Evolutionary conservation across 2,797 vertebrate species (phyloP), one percentile per base, ranked within the genome.

Genomic region (Echiichthys vipera): DNA sequence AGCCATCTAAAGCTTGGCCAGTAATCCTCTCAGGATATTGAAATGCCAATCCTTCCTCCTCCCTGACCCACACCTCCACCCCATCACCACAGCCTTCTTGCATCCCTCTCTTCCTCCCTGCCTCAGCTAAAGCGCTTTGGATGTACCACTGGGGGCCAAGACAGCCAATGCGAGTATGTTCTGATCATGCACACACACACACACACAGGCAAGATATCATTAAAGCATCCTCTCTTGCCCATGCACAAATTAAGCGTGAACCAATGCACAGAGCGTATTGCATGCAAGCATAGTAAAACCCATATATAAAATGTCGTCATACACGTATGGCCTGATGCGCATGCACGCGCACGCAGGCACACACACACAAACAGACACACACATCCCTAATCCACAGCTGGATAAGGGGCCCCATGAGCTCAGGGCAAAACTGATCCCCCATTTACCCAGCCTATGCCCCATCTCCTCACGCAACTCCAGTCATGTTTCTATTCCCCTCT

Each of bases 11-110:
- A 89, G 87, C 89, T 77, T 1, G 42, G 54, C 75, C 79, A 30
- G 74, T 89, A 92, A 94, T 91, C 92, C 91, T 94, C 92, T 92
- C 89, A 94, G 88, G 92, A 93, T 92, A 93, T 91, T 90, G 90
- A 94, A 94, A 94, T 93, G 93, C 91, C 92, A 92, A 93, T 88
- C 89, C 92, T 74, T 83, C 81, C 72, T 78, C 75, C 73, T 78
- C 70, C 53, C 79, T 91, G 90, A 91, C 89, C 87, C 50, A 9
- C 81, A 82, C 85, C 82, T 84, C 84, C 84, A 72, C 81, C 82
- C 67, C 82, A 42, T 81, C 80, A 59, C 75, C 54, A 58, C 82
- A 81, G 70, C 78, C 71, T 39, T 54, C 73, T 64, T 53, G 50
- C 83, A 84, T 70, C 86, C 80, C 57, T 68, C 76, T 76, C 78